Conservation (phyloP, 2,113 vertebrate species). For the Sturnus vulgaris region DNA sequence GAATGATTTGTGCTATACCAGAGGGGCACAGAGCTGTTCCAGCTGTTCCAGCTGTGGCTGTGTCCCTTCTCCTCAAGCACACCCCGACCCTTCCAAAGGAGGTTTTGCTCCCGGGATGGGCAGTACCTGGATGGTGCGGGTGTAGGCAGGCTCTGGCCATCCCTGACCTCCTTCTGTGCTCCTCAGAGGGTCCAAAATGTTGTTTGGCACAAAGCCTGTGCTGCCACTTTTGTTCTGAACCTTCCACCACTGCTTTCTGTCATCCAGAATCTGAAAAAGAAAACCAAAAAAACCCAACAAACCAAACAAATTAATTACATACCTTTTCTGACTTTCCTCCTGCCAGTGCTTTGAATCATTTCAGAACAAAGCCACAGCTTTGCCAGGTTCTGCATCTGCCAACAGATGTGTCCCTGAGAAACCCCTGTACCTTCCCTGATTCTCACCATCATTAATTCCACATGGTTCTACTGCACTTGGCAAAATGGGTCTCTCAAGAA, state of each 20-base stretch:
- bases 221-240: constrained; percentile 83
- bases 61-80: background rate
- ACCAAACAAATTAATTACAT: background rate
- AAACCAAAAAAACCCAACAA: no score
- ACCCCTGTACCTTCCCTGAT: background rate
- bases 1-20: background rate
- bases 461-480: background rate
- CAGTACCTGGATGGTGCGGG: constrained; percentile 90
- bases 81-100: accelerated
- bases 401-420: background rate
- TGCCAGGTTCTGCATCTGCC: background rate
- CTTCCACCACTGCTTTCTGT: constrained; percentile 98
- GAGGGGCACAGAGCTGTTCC: background rate
- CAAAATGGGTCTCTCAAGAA: background rate
- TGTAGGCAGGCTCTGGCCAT: constrained; percentile 82
- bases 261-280: constrained; percentile 85
- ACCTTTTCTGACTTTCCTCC: background rate
- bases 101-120: background rate
- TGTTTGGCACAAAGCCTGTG: constrained; percentile 95
- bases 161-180: constrained; percentile 71
- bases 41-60: background rate
- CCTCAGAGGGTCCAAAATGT: constrained; percentile 87
- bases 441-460: background rate
- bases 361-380: background rate
- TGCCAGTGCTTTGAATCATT: background rate